Evolutionary conservation across 1,140 invertebrate genomes (phyloP), one percentile per base, ranked within the genome.

Genomic region (Achatina immaculata): DNA sequence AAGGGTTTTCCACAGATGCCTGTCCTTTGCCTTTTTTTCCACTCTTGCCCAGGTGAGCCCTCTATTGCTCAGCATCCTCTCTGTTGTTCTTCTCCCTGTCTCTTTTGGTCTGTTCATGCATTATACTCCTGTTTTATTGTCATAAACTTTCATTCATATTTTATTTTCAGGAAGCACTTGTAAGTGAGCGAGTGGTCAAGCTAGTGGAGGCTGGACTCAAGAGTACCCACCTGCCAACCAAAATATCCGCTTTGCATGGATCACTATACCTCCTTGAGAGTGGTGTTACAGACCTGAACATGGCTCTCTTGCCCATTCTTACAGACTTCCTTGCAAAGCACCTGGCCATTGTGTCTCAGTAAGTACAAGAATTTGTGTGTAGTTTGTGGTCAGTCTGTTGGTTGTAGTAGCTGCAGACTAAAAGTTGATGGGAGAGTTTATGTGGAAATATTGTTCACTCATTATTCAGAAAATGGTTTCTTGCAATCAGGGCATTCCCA

Each of bases 221-320:
- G 87, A 94, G 93, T 86, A 92, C 91, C 21, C 94, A 94, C 87
- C 85, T 95, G 19, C 92, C 94, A 1, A 93, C 94, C 24, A 93
- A 94, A 86, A 93, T 95, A 55, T 93, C 94, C 19, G 93, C 94
- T 42, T 89, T 96, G 31, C 93, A 95, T 88, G 95, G 95, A 0
- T 90, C 95, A n/a, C 90, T 96, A 9, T 96, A 95, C 89, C 89
- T 97, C 66, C 91, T 96, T 94, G 93, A 95, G 83, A 83, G 88
- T 78, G 85, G 89, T 40, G 85, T 90, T 58, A 83, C 85, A 72
- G 90, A 91, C 24, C 73, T 88, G 19, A 87, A 81, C 31, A 92
- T 93, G 82, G 86, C 93, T 72, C 88, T 95, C 71, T 90, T 95
- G 80, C 93, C 94, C 28, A 88, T 94, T 65, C 92, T 94, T 65